Evolutionary conservation across 2,888 invertebrate species (phyloP), one percentile per base, ranked within the genome.

Genomic region (Drosophila mercatorum): DNA sequence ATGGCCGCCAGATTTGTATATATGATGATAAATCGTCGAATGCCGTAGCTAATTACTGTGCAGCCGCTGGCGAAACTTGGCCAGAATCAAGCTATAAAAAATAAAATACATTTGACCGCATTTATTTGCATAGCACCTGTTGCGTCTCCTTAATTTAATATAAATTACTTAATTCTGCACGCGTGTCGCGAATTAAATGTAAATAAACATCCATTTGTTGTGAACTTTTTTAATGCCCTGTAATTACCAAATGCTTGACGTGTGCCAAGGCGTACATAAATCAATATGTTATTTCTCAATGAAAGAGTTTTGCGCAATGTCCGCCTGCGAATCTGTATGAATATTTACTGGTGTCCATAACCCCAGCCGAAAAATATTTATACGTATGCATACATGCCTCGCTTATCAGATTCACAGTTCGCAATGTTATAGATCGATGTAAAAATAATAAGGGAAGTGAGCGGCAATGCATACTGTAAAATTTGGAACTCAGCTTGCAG

Each of bases 21-120:
- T 41, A 72, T 62, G 69, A 75, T 84, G 87, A 84, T 84, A 84
- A 84, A 84, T 84, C 75, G 78, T n/a, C 75, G 70, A 78, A 75
- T 80, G 78, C 78, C 73, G 53, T 58, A 49, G 78, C 87, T 87
- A 84, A 84, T 84, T 84, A 84, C 87, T 61, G 59, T 12, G 41
- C 44, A 46, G 36, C 26, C 58, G 17, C 12, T 40, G 64, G 61
- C 51, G 12, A 70, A 70, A 72, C 46, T 56, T 28, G 49, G 53
- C 40, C 36, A 60, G 52, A 72, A 72, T 68, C 52, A 67, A 70
- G 60, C 36, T 17, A 14, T 72, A 79, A 66, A 56, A 53, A 44
- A 11, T 5, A 14, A 72, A 68, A 64, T 59, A 17, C 34, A 10
- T 36, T 53, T 52, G 77, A 62, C 72, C 59, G 61, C 62, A 76